Evolutionary conservation across 2,888 invertebrate genomes (phyloP), one percentile per base, ranked within the genome.

Genomic region (Gandaritis pyraliata): DNA sequence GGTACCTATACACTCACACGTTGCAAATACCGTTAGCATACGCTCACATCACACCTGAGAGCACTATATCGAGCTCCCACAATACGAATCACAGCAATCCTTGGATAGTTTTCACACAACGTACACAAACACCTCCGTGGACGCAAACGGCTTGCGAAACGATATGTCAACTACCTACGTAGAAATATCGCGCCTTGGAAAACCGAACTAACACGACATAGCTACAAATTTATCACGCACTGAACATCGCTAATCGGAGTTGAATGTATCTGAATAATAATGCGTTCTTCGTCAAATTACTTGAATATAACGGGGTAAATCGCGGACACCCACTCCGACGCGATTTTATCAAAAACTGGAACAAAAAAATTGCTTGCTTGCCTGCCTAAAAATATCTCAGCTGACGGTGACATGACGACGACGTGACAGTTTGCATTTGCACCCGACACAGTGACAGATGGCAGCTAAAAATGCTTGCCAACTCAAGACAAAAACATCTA

Each of bases 91-190:
- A 77, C 78, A 66, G 65, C 70, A 71, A 78, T 75, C 75, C 69
- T 73, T 72, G 69, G 72, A 81, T 82, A 77, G 81, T 84, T 83
- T 80, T 77, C 81, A 85, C 82, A 78, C 78, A 76, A 80, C 75
- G 81, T 86, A 89, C 88, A 90, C 88, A 89, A 88, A 87, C 85
- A 87, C 84, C 84, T 82, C 79, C 70, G 68, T 78, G 75, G 79
- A 80, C 47, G 48, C 57, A 39, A 62, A 82, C 78, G 81, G 86
- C 86, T 90, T 88, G 87, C 86, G 87, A 90, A 88, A 89, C 77
- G 84, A 82, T 83, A 85, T 85, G 87, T 86, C 88, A 88, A 87
- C 76, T 78, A 75, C 78, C 79, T 82, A 86, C 82, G 83, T 86
- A 82, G 85, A 87, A 81, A 78, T 75, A 80, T 76, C 76, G 74